Evolutionary conservation across 2,888 invertebrate species (phyloP).

Genomic region (Girardia tigrina): DNA sequence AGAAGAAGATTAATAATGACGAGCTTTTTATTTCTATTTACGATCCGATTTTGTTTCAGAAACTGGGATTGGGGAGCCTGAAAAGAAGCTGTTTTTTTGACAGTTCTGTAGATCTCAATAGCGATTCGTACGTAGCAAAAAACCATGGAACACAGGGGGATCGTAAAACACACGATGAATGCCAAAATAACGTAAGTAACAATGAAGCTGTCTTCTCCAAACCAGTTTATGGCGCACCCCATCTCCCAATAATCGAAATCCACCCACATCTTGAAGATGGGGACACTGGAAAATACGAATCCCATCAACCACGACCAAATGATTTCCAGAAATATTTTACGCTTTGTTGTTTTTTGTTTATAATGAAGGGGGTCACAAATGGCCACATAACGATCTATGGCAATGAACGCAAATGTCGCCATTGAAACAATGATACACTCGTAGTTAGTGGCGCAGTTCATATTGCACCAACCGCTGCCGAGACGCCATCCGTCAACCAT

Average conservation of each 20-base stretch:
- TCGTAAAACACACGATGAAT: conserved; percentile 42
- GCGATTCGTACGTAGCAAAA: conserved; percentile 41
- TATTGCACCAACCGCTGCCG: conserved; percentile 39
- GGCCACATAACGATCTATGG: conserved; percentile 45
- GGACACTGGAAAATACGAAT: conserved; percentile 41
- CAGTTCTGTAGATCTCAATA: background rate
- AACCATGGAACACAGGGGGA: conserved; percentile 42
- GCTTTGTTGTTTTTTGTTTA: conserved; percentile 39
- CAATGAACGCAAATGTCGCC: conserved; percentile 46
- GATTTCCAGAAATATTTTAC: conserved; percentile 39
- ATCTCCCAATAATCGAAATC: conserved; percentile 48
- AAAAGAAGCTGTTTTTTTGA: conserved; percentile 37
- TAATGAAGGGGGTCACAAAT: conserved; percentile 43
- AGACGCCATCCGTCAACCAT: conserved; percentile 40
- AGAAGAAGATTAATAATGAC: conserved; percentile 44
- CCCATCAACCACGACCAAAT: conserved; percentile 44
- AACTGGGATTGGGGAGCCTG: conserved; percentile 33
- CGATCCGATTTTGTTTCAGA: background rate
- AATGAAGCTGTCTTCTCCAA: conserved; percentile 39
- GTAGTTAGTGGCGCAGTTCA: conserved; percentile 46
- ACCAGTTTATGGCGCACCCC: conserved; percentile 47
- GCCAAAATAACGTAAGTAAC: conserved; percentile 43
- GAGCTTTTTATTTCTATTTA: background rate
- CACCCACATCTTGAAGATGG: conserved; percentile 42
- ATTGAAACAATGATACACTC: conserved; percentile 48